These are phyloP conservation scores for Trogon surrucura DNA, from an alignment of 2,113 vertebrate species.

Conservation along the genomic window DNA sequence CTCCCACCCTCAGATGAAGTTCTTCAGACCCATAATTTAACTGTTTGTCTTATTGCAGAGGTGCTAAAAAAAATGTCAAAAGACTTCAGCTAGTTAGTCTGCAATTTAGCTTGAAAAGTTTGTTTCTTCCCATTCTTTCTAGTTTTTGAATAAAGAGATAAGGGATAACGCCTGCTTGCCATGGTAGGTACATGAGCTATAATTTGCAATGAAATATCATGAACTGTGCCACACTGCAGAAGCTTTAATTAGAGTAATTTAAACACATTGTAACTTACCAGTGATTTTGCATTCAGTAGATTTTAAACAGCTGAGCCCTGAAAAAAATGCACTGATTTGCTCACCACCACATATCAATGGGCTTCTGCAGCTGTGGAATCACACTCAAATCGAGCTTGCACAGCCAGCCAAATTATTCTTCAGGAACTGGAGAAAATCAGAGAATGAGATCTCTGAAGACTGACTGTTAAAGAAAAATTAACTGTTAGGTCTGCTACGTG, in stretches of 20 bases:
- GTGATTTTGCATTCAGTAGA: conserved; percentile 76
- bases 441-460: conserved; percentile 5
- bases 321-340: conserved; percentile 66
- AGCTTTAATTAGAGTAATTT: conserved; percentile 79
- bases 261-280: conserved; percentile 78
- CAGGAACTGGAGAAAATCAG: conserved; percentile 47
- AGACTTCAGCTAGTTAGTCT: conserved; percentile 39
- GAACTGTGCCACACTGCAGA: conserved; percentile 70
- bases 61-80: conserved; percentile 45
- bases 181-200: conserved; percentile 60
- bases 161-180: conserved; percentile 17
- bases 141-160: conserved; percentile 27
- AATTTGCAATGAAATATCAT: conserved; percentile 75
- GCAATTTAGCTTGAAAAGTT: conserved; percentile 55
- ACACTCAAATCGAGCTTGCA: conserved; percentile 52
- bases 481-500: not conserved
- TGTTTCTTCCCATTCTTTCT: conserved; percentile 51
- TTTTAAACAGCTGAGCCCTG: conserved; percentile 78
- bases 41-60: conserved; percentile 47
- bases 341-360: conserved; percentile 68
- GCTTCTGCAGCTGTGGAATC: conserved; percentile 71
- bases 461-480: not conserved
- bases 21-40: conserved; percentile 56
- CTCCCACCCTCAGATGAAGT: conserved; percentile 21
- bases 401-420: conserved; percentile 64